These are phyloP conservation scores for Thrips palmi DNA, from an alignment of 1,140 invertebrate species.

Conservation along the genomic window DNA sequence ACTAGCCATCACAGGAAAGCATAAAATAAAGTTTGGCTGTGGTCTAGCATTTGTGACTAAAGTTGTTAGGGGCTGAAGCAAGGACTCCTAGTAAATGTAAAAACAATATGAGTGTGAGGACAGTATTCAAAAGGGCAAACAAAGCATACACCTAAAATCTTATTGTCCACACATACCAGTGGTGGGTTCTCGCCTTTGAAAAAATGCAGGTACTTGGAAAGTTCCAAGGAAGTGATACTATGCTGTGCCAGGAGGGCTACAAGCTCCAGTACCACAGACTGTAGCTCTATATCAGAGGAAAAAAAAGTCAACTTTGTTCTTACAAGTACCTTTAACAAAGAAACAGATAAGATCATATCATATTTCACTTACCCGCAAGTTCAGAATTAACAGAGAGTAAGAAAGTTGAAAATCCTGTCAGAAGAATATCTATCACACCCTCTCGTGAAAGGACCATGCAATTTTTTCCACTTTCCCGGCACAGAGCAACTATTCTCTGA, in stretches of 20 bases:
- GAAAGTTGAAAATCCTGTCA: conserved; percentile 25
- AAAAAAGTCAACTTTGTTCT: conserved; percentile 2
- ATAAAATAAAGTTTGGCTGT: conserved; percentile 35
- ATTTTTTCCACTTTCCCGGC: conserved; percentile 26
- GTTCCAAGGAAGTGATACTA: conserved; percentile 30
- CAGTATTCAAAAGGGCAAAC: no score
- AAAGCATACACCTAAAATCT: no score
- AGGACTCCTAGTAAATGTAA: conserved; percentile 17
- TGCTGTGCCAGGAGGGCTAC: conserved; percentile 33
- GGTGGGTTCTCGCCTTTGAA: conserved; percentile 32
- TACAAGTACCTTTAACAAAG: conserved; percentile 1
- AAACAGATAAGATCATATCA: neutral
- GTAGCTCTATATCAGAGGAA: conserved; percentile 29
- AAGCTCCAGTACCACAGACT: conserved; percentile 35
- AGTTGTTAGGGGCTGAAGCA: conserved; percentile 30
- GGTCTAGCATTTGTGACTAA: conserved; percentile 26
- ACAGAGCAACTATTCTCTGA: conserved; percentile 17
- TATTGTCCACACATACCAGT: conserved; percentile 22
- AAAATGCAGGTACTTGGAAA: conserved; percentile 32
- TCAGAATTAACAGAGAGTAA: no score
- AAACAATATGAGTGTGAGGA: conserved; percentile 5
- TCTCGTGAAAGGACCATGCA: conserved; percentile 24
- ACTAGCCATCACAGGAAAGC: no score
- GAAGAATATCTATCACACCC: conserved; percentile 23
- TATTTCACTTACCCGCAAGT: neutral